Base-by-base conservation (phyloP, 2,797 vertebrate species). In the Ara ararauna region DNA sequence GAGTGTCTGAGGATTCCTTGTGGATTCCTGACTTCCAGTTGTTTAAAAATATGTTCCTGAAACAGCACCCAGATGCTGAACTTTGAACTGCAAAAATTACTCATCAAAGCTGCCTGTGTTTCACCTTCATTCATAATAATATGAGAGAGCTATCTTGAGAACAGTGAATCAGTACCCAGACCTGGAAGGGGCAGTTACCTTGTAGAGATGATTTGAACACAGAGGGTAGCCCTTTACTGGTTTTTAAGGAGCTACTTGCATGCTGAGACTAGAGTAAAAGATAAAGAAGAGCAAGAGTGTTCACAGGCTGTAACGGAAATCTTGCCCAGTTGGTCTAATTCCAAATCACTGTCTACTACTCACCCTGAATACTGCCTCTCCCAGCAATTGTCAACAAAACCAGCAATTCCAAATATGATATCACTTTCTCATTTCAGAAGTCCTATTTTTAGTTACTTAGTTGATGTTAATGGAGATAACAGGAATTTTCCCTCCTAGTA, bases 381-480 rank as follows among this genome's bases (percentile, higher is more conserved):
- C 32, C 42, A 87, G 34, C n/a, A 68, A 85, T 45, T 76, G 40
- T 78, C 78, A 71, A 66, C 70, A 78, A 82, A 72, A 89, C 6
- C 17, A 74, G 40, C 5, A 8, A 36, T 94, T 95, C 27, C 60
- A 80, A 87, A 74, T 45, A 62, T 93, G 54, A 88, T 15, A 68
- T 87, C 30, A 84, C 24, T 77, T 91, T 95, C 64, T 85, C 53
- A 48, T 53, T 65, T 89, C 32, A 76, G 29, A 87, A 80, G 8
- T 73, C 44, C 3, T 92, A 51, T 90, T 90, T 96, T 96, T 93
- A 76, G 70, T 45, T 78, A 74, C 50, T 85, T 95, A 84, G 79
- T 89, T 91, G 48, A 90, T 68, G 18, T 73, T 73, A 68, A 22
- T 71, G 11, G 26, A 76, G 44, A 38, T 72, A 90, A 36, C 18